phyloP scores from a whole-genome alignment of 64 coral and sea anemone species.

The Montipora sp. region DNA sequence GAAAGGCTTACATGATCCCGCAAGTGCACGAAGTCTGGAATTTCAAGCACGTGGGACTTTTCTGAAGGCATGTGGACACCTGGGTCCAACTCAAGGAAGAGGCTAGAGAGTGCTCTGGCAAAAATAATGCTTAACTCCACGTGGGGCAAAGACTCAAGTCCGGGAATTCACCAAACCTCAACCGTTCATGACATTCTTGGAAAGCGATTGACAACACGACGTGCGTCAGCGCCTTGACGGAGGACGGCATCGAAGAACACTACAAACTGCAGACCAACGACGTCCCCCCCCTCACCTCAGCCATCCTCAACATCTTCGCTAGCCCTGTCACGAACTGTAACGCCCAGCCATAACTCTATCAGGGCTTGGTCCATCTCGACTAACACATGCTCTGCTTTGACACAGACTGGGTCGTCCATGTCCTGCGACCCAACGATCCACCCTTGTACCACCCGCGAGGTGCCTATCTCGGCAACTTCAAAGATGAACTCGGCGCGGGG shows the following conservation, averaged over 20 bases:
- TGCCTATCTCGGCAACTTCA: conserved; percentile 44
- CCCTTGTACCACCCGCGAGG: not conserved
- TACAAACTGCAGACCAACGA: not conserved
- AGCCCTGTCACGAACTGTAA: conserved; percentile 36
- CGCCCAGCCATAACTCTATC: conserved; percentile 47
- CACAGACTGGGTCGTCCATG: conserved; percentile 30
- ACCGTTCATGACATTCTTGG: too few species aligned
- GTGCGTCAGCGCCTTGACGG: not conserved
- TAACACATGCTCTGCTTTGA: conserved; percentile 37
- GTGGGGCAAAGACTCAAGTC: too few species aligned
- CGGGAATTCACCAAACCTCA: too few species aligned
- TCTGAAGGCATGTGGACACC: conserved; percentile 17
- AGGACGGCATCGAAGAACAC: not conserved
- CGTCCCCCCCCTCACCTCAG: too few species aligned
- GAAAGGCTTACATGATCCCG: conserved; percentile 21
- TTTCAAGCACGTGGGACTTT: conserved; percentile 9
- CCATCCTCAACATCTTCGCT: conserved; percentile 43
- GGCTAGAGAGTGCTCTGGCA: not conserved
- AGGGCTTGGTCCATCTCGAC: not conserved
- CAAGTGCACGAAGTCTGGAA: conserved; percentile 41
- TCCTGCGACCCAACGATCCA: not conserved
- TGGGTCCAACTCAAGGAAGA: conserved; percentile 49
- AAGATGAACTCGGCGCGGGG: not conserved
- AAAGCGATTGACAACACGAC: not conserved
- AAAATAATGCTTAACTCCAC: not conserved